These are phyloP conservation scores for Hepsetus odoe DNA, from an alignment of 2,113 vertebrate genomes.

Conservation along the genomic window DNA sequence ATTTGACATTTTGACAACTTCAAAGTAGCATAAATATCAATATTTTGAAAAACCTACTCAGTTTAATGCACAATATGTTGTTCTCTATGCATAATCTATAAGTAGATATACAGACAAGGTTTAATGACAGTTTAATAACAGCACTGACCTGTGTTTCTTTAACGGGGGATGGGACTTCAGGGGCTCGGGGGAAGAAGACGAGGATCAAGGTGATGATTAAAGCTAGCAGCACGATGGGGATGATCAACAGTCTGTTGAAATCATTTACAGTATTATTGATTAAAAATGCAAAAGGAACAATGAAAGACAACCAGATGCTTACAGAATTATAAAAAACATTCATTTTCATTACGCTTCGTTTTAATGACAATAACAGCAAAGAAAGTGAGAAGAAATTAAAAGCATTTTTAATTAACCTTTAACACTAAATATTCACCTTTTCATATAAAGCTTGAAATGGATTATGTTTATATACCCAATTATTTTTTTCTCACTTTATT, in stretches of 20 bases:
- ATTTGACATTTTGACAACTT: too few species aligned
- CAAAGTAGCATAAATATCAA: too few species aligned
- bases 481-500: too few species aligned
- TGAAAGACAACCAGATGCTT: background rate
- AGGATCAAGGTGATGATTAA: conserved; percentile 75
- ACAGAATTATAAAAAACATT: background rate
- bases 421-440: too few species aligned
- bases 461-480: too few species aligned
- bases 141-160: conserved; percentile 78
- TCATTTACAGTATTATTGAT: background rate
- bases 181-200: conserved; percentile 81
- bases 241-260: conserved; percentile 73
- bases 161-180: conserved; percentile 71
- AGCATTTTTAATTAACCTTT: too few species aligned
- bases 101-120: too few species aligned
- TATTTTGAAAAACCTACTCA: too few species aligned
- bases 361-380: background rate
- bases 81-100: too few species aligned
- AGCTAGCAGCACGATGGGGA: conserved; percentile 78
- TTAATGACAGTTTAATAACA: too few species aligned
- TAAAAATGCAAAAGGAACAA: background rate
- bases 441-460: too few species aligned
- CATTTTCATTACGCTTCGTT: background rate
- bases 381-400: background rate
- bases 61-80: too few species aligned